Evolutionary conservation across 2,113 vertebrate genomes (phyloP), one percentile per base, ranked within the genome.

Genomic region (Pelusios castaneus): DNA sequence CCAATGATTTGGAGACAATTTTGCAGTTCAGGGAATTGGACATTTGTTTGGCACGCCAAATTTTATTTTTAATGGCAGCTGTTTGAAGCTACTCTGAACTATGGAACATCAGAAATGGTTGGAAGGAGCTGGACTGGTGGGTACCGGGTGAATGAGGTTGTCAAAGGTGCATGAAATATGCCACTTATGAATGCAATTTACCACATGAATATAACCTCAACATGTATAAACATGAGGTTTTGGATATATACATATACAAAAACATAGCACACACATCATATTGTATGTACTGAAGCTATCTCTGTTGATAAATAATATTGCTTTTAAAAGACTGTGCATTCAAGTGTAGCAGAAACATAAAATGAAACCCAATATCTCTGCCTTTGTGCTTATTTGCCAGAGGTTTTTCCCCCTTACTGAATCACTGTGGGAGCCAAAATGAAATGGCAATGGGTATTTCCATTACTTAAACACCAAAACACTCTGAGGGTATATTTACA

Each of bases 41-140:
- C 19, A 91, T 89, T 56, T 70, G 80, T 87, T 79, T 73, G 90
- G 85, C 7, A n/a, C 54, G 13, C 47, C 12, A 31, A 29, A 80
- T 83, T n/a, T 91, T 54, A 51, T 60, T 89, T 91, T 45, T 13
- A 83, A 90, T 56, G 51, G 51, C 67, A 88, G 70, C 51, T 24
- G 58, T 10, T 93, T 93, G 91, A 82, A 89, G 88, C 82, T 91
- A 56, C 85, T 92, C n/a, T 85, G 84, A 87, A 81, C 52, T 41
- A 29, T 83, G 79, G 93, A 93, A 54, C 47, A 91, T 79, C 90
- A 91, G 89, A 0, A 2, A 14, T 52, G 5, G n/a, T 22, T 70
- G n/a, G 60, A 70, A 70, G n/a, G 34, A 38, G 63, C 19, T 70
- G 63, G 63, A 70, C 10, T 38, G 34, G 19, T 5, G 4, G 17